Conservation (phyloP, 2,113 vertebrate genomes). For the Microcebus murinus region DNA sequence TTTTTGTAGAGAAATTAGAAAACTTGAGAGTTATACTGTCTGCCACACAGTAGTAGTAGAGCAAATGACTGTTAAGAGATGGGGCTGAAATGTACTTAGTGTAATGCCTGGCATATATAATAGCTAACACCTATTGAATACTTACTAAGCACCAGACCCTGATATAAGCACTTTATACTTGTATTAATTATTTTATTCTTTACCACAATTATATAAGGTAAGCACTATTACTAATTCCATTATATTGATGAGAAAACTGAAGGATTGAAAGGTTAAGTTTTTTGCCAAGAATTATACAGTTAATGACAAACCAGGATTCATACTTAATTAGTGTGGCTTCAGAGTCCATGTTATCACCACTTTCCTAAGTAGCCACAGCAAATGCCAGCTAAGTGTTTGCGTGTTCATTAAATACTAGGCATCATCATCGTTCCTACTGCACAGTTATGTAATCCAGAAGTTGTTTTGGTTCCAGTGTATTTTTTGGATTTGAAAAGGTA, state of each 20-base stretch:
- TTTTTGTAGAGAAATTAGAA: neutral
- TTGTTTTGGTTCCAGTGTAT: neutral
- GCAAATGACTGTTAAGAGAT: neutral
- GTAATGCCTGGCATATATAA: neutral
- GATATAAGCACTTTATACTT: neutral
- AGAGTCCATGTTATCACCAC: neutral
- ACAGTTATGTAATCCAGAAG: neutral
- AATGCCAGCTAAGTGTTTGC: neutral
- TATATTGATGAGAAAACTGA: neutral
- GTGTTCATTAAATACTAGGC: neutral
- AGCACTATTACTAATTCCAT: neutral
- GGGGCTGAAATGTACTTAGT: neutral
- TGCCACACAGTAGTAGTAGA: neutral
- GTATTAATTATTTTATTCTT: conserved; percentile 16
- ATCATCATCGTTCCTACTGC: neutral
- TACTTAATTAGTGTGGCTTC: neutral
- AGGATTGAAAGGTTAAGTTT: neutral
- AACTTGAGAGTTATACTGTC: neutral
- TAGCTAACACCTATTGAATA: neutral
- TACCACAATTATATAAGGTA: neutral
- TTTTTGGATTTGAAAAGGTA: neutral
- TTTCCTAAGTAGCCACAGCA: neutral
- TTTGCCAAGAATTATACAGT: neutral
- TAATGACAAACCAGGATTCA: neutral
- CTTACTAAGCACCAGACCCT: neutral